These are phyloP conservation scores for Poeciliopsis occidentalis DNA, from an alignment of 2,113 vertebrate genomes.

Conservation along the genomic window DNA sequence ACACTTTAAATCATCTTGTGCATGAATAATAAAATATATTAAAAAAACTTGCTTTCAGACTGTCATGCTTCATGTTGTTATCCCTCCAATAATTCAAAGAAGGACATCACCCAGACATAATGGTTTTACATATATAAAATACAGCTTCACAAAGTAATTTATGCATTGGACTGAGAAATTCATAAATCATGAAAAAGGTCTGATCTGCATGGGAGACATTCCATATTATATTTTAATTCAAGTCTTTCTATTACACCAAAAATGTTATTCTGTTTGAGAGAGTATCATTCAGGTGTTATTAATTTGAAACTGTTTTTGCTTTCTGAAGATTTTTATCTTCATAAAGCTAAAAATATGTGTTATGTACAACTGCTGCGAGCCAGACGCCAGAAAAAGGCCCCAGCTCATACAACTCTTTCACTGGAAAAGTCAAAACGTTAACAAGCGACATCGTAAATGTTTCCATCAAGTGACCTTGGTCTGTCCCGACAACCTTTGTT, in stretches of 20 bases:
- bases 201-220: background rate
- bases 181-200: constrained; percentile 17
- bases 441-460: constrained; percentile 68
- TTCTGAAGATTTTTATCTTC: constrained; percentile 35
- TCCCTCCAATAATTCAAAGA: constrained; percentile 32
- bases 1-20: too few relatives aligned
- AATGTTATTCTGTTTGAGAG: constrained; percentile 41
- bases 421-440: constrained; percentile 29
- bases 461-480: constrained; percentile 86
- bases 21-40: too few relatives aligned
- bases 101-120: constrained; percentile 35
- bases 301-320: constrained; percentile 42
- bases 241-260: constrained; percentile 19
- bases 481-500: constrained; percentile 81
- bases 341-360: constrained; percentile 15
- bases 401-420: background rate
- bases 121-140: constrained; percentile 42
- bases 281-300: constrained; percentile 47
- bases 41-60: constrained; percentile 23
- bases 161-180: constrained; percentile 40
- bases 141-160: constrained; percentile 24
- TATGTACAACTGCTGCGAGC: constrained; percentile 18
- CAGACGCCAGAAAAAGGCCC: constrained; percentile 11
- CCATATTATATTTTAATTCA: constrained; percentile 15
- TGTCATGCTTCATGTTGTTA: constrained; percentile 45